These are phyloP conservation scores for Rana temporaria DNA, from an alignment of 2,113 vertebrate species.

Conservation along the genomic window DNA sequence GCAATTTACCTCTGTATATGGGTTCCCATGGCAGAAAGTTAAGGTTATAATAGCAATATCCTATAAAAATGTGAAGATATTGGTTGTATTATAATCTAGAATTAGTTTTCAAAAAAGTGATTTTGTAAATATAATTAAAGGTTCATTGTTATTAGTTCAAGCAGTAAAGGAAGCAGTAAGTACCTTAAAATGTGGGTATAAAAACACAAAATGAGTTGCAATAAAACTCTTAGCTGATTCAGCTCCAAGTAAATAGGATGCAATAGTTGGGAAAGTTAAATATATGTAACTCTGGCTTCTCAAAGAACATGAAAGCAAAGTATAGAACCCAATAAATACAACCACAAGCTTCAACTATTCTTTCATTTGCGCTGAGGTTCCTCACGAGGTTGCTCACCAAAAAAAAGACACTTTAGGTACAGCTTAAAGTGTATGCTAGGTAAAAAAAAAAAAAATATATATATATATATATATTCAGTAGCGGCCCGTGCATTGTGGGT, in stretches of 20 bases:
- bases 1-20: too few species aligned
- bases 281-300: not conserved
- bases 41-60: too few species aligned
- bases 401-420: too few species aligned
- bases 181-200: not conserved
- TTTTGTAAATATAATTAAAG: constrained; percentile 22
- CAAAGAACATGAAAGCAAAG: not conserved
- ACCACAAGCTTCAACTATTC: not conserved
- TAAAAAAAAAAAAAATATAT: too few species aligned
- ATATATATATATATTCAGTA: too few species aligned
- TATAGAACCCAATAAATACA: not conserved
- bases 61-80: not conserved
- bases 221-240: constrained; percentile 1
- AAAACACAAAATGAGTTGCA: constrained; percentile 5
- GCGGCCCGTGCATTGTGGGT: too few species aligned
- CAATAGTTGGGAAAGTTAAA: not conserved
- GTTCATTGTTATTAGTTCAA: constrained; percentile 15
- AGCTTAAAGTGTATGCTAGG: too few species aligned
- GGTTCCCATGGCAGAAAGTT: too few species aligned
- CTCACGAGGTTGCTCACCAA: too few species aligned
- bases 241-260: constrained; percentile 10
- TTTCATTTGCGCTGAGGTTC: too few species aligned
- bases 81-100: not conserved
- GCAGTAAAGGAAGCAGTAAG: constrained; percentile 23
- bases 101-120: not conserved